These are phyloP conservation scores for Dryobota labecula DNA, from an alignment of 2,888 invertebrate genomes.

Conservation along the genomic window DNA sequence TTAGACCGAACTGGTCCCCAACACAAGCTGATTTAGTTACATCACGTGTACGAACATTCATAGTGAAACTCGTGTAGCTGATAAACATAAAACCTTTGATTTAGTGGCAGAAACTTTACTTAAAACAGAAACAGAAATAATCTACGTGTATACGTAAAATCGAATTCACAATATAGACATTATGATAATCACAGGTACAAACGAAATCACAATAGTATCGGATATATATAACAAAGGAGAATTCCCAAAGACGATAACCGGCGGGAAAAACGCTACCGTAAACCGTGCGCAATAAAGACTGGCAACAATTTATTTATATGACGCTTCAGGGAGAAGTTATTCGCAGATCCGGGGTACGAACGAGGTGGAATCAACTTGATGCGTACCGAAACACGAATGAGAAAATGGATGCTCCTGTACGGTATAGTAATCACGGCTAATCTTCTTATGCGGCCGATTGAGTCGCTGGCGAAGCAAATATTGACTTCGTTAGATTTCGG, in stretches of 20 bases:
- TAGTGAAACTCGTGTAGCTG: slow-evolving; percentile 18
- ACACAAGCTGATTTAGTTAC: slow-evolving; percentile 53
- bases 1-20: slow-evolving; percentile 48
- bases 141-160: slow-evolving; percentile 71
- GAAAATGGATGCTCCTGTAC: slow-evolving; percentile 80
- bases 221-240: slow-evolving; percentile 81
- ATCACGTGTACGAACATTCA: slow-evolving; percentile 36
- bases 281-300: slow-evolving; percentile 88
- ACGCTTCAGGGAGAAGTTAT: slow-evolving; percentile 89
- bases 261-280: slow-evolving; percentile 85
- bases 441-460: slow-evolving; percentile 73
- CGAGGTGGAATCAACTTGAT: slow-evolving; percentile 89
- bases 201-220: slow-evolving; percentile 84
- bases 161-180: slow-evolving; percentile 76
- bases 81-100: slow-evolving; percentile 30
- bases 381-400: slow-evolving; percentile 80
- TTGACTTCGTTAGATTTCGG: slow-evolving; percentile 36
- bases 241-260: slow-evolving; percentile 84
- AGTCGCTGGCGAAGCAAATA: slow-evolving; percentile 50
- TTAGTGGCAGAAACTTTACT: slow-evolving; percentile 15
- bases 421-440: slow-evolving; percentile 76
- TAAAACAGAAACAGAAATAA: slow-evolving; percentile 38
- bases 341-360: slow-evolving; percentile 81
- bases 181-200: slow-evolving; percentile 85
- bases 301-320: slow-evolving; percentile 91